phyloP scores from a whole-genome alignment of 2,113 vertebrate species.

The Sialia sialis region DNA sequence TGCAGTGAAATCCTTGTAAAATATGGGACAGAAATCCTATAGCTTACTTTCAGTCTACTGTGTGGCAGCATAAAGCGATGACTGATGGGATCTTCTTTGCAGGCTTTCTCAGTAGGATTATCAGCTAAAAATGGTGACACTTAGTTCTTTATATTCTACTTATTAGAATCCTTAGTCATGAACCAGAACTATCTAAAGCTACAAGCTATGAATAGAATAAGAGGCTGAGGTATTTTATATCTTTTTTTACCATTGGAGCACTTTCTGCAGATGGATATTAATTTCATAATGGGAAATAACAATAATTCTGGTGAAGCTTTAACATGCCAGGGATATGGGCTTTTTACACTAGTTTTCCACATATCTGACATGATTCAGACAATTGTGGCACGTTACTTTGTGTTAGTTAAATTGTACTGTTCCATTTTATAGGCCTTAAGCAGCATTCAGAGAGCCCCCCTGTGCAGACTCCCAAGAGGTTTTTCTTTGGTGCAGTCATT shows the following conservation, averaged over 20 bases:
- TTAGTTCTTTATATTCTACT: slow-evolving; percentile 10
- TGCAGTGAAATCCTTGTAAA: slow-evolving; percentile 15
- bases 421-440: slow-evolving; percentile 41
- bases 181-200: slow-evolving; percentile 25
- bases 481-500: slow-evolving; percentile 87
- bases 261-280: neutral
- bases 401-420: neutral
- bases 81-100: slow-evolving; percentile 41
- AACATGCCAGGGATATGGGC: neutral
- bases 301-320: neutral
- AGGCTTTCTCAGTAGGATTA: slow-evolving; percentile 39
- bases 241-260: neutral
- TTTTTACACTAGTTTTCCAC: neutral
- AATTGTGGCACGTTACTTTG: neutral
- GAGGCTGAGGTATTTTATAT: neutral
- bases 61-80: slow-evolving; percentile 20
- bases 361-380: neutral
- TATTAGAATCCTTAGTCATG: slow-evolving; percentile 1
- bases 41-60: neutral
- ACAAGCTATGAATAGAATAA: slow-evolving; percentile 5
- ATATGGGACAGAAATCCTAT: slow-evolving; percentile 13
- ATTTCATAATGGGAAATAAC: neutral
- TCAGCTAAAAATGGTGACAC: slow-evolving; percentile 1
- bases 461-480: slow-evolving; percentile 81
- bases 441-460: slow-evolving; percentile 17